Evolutionary conservation across 2,797 vertebrate genomes (phyloP).

Genomic region (Poeciliopsis turneri): DNA sequence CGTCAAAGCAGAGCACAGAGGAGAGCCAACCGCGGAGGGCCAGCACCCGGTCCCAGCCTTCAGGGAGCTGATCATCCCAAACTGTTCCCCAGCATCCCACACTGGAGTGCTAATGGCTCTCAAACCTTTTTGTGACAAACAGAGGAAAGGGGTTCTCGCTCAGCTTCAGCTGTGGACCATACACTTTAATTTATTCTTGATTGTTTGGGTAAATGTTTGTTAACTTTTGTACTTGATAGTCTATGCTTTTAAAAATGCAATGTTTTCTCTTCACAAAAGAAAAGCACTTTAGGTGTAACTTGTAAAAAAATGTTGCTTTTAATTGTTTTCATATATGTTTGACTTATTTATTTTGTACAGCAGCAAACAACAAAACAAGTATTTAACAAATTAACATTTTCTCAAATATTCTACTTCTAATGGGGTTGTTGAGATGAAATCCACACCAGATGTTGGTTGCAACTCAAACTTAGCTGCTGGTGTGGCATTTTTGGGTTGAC

Average conservation of each 20-base stretch:
- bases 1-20: constrained; percentile 91
- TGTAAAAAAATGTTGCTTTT: constrained; percentile 52
- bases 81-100: constrained; percentile 15
- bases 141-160: constrained; percentile 54
- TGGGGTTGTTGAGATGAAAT: background rate
- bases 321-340: constrained; percentile 56
- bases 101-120: constrained; percentile 36
- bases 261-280: constrained; percentile 66
- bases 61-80: constrained; percentile 91
- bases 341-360: constrained; percentile 64
- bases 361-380: background rate
- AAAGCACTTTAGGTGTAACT: constrained; percentile 76
- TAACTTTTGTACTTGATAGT: constrained; percentile 44
- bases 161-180: constrained; percentile 55
- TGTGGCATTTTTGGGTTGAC: background rate
- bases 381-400: background rate
- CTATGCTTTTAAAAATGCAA: constrained; percentile 55
- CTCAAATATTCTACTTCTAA: background rate
- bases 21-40: constrained; percentile 82
- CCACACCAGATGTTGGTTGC: background rate
- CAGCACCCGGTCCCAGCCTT: constrained; percentile 85
- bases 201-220: constrained; percentile 38
- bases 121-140: constrained; percentile 34
- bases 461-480: background rate
- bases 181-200: constrained; percentile 43